phyloP scores from a whole-genome alignment of 2,888 invertebrate species.

The Zonitis immaculata region DNA sequence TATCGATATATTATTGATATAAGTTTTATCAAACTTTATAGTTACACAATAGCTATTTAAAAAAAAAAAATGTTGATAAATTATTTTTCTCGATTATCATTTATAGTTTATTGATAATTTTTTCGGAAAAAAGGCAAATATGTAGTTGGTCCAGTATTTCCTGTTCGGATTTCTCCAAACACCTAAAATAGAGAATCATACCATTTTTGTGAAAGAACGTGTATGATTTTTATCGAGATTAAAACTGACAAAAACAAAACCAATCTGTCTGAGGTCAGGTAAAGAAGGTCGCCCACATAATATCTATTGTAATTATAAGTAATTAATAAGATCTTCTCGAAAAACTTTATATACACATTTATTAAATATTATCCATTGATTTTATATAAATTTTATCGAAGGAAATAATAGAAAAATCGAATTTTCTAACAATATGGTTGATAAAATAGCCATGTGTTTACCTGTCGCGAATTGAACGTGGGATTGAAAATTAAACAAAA shows the following conservation, averaged over 20 bases:
- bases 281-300: constrained; percentile 21
- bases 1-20: too few species aligned
- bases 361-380: neutral
- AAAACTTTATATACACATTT: neutral
- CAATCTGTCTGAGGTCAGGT: constrained; percentile 12
- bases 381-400: neutral
- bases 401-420: constrained; percentile 21
- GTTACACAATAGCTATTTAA: too few species aligned
- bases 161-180: neutral
- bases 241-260: constrained; percentile 19
- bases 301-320: constrained; percentile 6
- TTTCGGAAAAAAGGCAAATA: neutral
- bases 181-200: constrained; percentile 10
- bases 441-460: constrained; percentile 33
- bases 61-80: too few species aligned
- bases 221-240: constrained; percentile 7
- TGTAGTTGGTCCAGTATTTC: constrained; percentile 1
- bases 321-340: neutral
- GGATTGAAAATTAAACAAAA: constrained; percentile 20
- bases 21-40: neutral
- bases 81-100: too few species aligned
- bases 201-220: neutral
- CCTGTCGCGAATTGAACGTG: constrained; percentile 31
- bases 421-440: constrained; percentile 31
- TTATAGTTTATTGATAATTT: neutral